Base-by-base conservation (phyloP, 2,113 vertebrate genomes). In the Chamaea fasciata region DNA sequence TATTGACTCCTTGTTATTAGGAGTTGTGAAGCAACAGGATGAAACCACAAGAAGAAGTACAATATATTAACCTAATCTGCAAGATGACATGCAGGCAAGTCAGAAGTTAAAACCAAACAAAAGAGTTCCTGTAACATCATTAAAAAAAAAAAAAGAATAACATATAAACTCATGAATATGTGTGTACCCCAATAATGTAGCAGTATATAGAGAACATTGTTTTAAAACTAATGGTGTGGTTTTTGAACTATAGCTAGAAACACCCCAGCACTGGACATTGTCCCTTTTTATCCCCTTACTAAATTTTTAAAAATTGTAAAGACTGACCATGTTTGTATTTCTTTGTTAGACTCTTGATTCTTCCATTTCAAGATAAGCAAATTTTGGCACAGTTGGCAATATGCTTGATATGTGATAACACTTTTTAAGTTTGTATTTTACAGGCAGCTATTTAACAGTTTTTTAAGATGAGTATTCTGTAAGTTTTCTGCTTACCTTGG, bases 291-390 rank as follows among this genome's bases (percentile, higher is more conserved):
- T 59, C n/a, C 33, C 6, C n/a, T 35, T 16, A 59, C 2, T 59
- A 59, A 59, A 16, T 59, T 59, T 35, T 24, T 11, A 17, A 59
- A 35, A 59, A 59, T 59, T 59, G n/a, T 59, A 11, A 59, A 59
- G 15, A 59, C 4, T 59, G 23, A 26, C 19, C 0, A 2, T 0
- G 1, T 64, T 86, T 83, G 13, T 60, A 2, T 17, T 60, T 67
- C 24, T 47, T 85, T 42, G 6, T 47, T 80, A 69, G n/a, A 44
- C 21, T 84, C 77, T 76, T 69, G 9, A 11, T 30, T n/a, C 11
- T 57, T 83, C 18, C 49, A 9, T 13, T 62, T 73, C 23, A 69
- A 33, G 31, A 23, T 37, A 65, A 35, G 9, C 4, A 49, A 4
- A 15, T 79, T 80, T 62, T 83, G 24, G 37, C 7, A 4, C n/a